Base-by-base conservation (phyloP, 1,140 invertebrate species). In the Drosophila paulistorum region DNA sequence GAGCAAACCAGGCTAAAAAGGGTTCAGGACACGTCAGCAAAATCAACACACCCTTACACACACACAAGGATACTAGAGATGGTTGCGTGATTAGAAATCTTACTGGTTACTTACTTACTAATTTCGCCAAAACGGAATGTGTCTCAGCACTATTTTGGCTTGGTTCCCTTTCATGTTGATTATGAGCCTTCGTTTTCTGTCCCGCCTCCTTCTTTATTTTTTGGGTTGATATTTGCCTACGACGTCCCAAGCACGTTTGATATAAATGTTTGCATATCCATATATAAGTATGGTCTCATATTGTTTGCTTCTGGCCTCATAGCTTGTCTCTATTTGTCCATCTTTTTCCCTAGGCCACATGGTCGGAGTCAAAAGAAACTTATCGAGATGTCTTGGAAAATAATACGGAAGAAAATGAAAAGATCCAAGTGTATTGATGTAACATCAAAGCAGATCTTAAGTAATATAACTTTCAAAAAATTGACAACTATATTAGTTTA, bases 1-100 rank as follows among this genome's bases (percentile, higher is more conserved):
- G 83, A 87, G 76, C 79, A 87, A 87, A 69, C 76, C 74, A 65
- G 69, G 83, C 72, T 74, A 87, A 86, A 87, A 82, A 77, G 83
- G 83, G 74, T 87, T 37, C 17, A 62, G 75, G 81, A 86, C 76
- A 87, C 72, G 80, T 71, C 68, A 66, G 64, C 79, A 79, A 60
- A 64, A 81, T 48, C 65, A 51, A 68, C 62, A 37, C 13, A 59
- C 33, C 54, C 13, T 59, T 60, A 70, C n/a, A 42, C 37, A 42
- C 37, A 39, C 37, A 13, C 35, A 37, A 7, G 11, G 37, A 39
- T 13, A 39, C 30, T 20, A 26, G 41, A 13, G 17, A 66, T 42
- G 57, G 13, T 17, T 17, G 30, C 57, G 57, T 59, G 57, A 59
- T 2, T 51, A 51, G 17, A 7, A 23, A 51, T 11, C 11, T 5